These are phyloP conservation scores for Dermatemys mawii DNA, from an alignment of 2,113 vertebrate species.

Conservation along the genomic window DNA sequence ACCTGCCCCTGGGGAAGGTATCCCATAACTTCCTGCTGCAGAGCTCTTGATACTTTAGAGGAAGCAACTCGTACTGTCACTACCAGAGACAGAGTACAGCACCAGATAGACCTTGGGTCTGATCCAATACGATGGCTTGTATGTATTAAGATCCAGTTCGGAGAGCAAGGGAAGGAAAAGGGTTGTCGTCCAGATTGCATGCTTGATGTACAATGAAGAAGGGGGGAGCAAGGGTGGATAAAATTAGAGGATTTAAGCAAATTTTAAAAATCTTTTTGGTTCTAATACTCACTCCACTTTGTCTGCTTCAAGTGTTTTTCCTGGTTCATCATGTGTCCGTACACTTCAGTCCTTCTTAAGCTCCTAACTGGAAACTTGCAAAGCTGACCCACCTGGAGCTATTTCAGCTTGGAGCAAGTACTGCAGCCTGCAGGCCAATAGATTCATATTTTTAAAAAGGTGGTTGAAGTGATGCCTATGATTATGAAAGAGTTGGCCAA, in stretches of 20 bases:
- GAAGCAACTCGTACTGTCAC: neutral
- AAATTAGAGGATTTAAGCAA: neutral
- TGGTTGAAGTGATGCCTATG: conserved; percentile 54
- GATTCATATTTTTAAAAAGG: neutral
- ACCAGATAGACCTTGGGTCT: neutral
- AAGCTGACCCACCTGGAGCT: conserved; percentile 70
- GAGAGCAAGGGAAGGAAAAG: neutral
- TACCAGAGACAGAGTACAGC: neutral
- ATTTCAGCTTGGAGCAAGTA: conserved; percentile 58
- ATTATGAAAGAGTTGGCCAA: conserved; percentile 33
- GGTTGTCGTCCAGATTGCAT: rapidly evolving
- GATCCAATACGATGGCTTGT: neutral
- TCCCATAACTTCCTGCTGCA: neutral
- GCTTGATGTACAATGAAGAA: neutral
- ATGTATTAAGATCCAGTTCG: neutral
- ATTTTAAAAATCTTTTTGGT: neutral
- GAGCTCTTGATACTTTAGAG: neutral
- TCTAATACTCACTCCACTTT: neutral
- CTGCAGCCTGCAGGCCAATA: conserved; percentile 16
- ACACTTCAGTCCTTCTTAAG: conserved; percentile 21
- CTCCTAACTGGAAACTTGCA: conserved; percentile 55
- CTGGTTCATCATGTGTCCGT: neutral
- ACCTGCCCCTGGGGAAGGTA: neutral
- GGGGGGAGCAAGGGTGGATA: neutral
- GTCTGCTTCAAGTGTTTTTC: neutral